phyloP scores from a whole-genome alignment of 2,888 invertebrate genomes.

The Melieria omissa region DNA sequence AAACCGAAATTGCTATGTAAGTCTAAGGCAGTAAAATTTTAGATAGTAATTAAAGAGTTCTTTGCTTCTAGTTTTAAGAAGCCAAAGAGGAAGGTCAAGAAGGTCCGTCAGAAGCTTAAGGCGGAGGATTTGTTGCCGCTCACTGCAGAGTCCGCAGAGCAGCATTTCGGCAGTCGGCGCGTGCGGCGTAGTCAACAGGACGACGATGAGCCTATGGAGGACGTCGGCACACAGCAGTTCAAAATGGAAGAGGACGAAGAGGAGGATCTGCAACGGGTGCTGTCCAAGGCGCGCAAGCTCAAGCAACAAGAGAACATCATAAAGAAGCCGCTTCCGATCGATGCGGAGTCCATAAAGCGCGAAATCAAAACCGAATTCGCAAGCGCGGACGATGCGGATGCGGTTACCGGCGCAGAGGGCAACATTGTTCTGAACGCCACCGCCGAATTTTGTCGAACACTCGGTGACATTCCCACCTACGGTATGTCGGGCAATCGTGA shows the following conservation, averaged over 20 bases:
- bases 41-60: background rate
- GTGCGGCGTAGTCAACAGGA: conserved; percentile 50
- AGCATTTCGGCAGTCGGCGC: conserved; percentile 61
- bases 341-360: conserved; percentile 64
- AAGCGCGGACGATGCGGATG: conserved; percentile 56
- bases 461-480: conserved; percentile 95
- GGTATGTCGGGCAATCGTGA: conserved; percentile 91
- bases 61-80: conserved; percentile 77
- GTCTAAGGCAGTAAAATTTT: conserved; percentile 18
- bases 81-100: conserved; percentile 81
- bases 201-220: conserved; percentile 56
- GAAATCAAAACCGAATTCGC: conserved; percentile 68
- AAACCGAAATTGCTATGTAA: conserved; percentile 84
- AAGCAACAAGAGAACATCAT: conserved; percentile 70
- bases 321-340: conserved; percentile 54
- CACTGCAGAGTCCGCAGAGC: conserved; percentile 52
- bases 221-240: conserved; percentile 69
- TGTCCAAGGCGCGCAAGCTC: conserved; percentile 78
- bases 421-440: conserved; percentile 90
- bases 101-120: conserved; percentile 76
- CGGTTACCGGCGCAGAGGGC: conserved; percentile 57
- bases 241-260: conserved; percentile 71
- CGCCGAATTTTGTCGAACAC: conserved; percentile 95
- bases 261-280: conserved; percentile 77
- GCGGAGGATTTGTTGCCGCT: conserved; percentile 77